Evolutionary conservation across 2,113 vertebrate species (phyloP), one percentile per base, ranked within the genome.

Genomic region (Platanista minor): DNA sequence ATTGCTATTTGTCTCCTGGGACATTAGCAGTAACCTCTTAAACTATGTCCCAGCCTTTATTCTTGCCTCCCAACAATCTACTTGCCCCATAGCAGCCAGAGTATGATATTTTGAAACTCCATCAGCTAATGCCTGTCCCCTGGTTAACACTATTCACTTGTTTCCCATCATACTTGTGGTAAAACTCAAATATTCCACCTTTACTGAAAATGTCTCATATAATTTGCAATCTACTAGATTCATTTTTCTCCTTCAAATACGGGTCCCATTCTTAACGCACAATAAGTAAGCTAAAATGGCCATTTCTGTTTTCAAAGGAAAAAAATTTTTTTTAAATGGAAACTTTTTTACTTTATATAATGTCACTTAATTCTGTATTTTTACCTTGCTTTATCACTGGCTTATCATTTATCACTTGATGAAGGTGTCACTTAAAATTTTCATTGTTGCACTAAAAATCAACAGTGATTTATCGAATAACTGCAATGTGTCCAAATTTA

Each of bases 341-440:
- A 78, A 71, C 9, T 10, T 71, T 4, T 89, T 78, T 4, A 64
- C 13, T 92, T 95, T 86, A 52, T 43, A 67, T 89, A 52, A 75
- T 27, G 1, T 33, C 27, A 82, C 1, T 89, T 27, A 67, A 31
- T 74, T 90, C 9, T 81, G 3, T 54, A 61, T 10, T 81, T 95
- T 96, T 81, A 74, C 59, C 1, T 43, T 67, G 8, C 41, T 13
- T 78, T 77, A n/a, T 25, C 17, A 41, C 39, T 87, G 49, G 20
- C 33, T 90, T 81, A 82, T 36, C 74, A 67, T 17, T 90, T 75
- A 75, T 86, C 29, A 36, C 27, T 67, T 52, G n/a, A 90, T 31
- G 74, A 90, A 67, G 23, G 9, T 74, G 29, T 74, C 23, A 66
- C 25, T 66, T 67, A 52, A 49, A 66, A 6, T 67, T 96, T 67